Evolutionary conservation across 2,888 invertebrate genomes (phyloP), one percentile per base, ranked within the genome.

Genomic region (Epiblema foenella): DNA sequence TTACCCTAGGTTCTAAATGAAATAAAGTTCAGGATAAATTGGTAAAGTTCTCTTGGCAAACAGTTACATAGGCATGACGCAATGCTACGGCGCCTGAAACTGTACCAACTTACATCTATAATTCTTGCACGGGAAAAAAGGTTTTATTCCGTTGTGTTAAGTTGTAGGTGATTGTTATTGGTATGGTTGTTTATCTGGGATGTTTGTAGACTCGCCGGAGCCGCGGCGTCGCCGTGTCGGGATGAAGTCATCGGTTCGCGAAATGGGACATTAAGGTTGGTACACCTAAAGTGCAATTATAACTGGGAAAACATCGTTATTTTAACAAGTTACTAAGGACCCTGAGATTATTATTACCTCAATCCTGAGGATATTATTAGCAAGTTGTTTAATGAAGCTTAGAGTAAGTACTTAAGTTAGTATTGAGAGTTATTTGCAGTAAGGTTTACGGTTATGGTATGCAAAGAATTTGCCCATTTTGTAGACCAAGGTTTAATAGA

Each of bases 201-300:
- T 77, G 78, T 81, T 79, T 79, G 77, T 77, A 88, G 87, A 88
- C 87, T 77, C 58, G 60, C 71, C 54, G 87, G 81, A 86, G 85
- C 77, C 79, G 72, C 62, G 64, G 75, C 76, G 83, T 39, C 72
- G 51, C 11, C 69, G 78, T 73, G 74, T 78, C 83, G 75, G 79
- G 51, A 72, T 74, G 64, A 67, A 72, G 74, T 69, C 74, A 74
- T 72, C 65, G 33, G 24, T 57, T 46, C 62, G 20, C 60, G 24
- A 29, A 73, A 65, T 65, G 33, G 64, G 37, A 37, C 56, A 57
- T 69, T 69, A 49, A 69, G 69, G 69, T 57, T 63, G 46, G 37
- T 33, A n/a, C n/a, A n/a, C 69, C 63, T 59, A 54, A 54, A 62
- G 52, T 15, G 39, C 42, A 68, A 68, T 68, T 68, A 68, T 68